These are phyloP conservation scores for Neolamprologus kungweensis DNA, from an alignment of 2,113 vertebrate species.

Conservation along the genomic window DNA sequence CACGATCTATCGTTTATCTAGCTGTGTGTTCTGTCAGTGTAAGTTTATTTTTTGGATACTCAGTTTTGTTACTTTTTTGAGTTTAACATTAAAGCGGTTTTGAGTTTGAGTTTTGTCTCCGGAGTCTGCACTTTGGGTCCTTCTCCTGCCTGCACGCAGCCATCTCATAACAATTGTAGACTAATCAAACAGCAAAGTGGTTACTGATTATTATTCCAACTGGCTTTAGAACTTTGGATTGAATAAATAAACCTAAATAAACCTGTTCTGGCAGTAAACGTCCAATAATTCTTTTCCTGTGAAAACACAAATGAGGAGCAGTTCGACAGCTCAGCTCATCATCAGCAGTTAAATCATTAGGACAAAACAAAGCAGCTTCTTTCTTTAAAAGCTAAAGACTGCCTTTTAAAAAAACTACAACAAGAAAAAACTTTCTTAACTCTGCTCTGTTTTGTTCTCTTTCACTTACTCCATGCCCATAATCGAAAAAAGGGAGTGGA, in stretches of 20 bases:
- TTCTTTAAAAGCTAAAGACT: background rate
- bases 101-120: too few species aligned
- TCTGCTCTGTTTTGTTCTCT: background rate
- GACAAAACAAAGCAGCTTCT: background rate
- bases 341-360: background rate
- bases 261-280: background rate
- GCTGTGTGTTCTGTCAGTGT: too few species aligned
- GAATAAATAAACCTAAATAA: background rate
- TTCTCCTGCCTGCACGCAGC: too few species aligned
- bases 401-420: background rate
- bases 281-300: background rate
- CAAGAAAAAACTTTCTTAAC: background rate
- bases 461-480: background rate
- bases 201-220: background rate
- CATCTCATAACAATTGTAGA: background rate
- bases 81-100: too few species aligned
- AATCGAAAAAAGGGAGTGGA: background rate
- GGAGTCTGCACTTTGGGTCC: too few species aligned
- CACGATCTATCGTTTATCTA: too few species aligned
- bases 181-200: background rate
- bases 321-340: background rate
- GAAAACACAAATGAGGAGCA: background rate
- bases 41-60: too few species aligned
- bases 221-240: background rate
- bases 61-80: too few species aligned